These are phyloP conservation scores for Aphodius sticticus DNA, from an alignment of 2,888 invertebrate genomes.

Conservation along the genomic window DNA sequence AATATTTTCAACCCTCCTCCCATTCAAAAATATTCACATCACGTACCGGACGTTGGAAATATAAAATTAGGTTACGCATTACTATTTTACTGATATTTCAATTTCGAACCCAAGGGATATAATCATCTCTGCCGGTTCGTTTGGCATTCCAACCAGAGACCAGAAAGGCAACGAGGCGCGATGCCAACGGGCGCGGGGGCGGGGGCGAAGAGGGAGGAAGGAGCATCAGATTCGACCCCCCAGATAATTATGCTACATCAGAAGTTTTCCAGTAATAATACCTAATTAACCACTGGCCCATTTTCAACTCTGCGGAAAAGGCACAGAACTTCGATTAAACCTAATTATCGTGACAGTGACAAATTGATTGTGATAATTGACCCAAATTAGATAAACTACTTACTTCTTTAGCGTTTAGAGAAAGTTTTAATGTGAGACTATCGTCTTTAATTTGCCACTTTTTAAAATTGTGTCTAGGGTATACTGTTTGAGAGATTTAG, in stretches of 20 bases:
- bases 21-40: conserved; percentile 21
- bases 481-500: no score
- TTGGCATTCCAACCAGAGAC: neutral
- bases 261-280: neutral
- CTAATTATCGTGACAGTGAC: conserved; percentile 4
- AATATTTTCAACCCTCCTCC: no score
- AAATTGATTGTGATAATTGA: neutral
- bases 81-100: conserved; percentile 32
- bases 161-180: neutral
- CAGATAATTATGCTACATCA: neutral
- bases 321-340: neutral
- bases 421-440: no score
- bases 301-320: neutral
- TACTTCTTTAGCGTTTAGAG: neutral
- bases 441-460: no score
- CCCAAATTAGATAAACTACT: neutral
- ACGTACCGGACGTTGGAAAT: conserved; percentile 28
- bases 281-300: neutral
- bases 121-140: neutral
- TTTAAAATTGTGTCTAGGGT: no score
- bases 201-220: neutral
- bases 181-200: neutral
- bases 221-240: neutral
- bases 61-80: conserved; percentile 31
- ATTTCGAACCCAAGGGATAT: conserved; percentile 9